Evolutionary conservation across 2,888 invertebrate genomes (phyloP).

Genomic region (Melipona beecheii): DNA sequence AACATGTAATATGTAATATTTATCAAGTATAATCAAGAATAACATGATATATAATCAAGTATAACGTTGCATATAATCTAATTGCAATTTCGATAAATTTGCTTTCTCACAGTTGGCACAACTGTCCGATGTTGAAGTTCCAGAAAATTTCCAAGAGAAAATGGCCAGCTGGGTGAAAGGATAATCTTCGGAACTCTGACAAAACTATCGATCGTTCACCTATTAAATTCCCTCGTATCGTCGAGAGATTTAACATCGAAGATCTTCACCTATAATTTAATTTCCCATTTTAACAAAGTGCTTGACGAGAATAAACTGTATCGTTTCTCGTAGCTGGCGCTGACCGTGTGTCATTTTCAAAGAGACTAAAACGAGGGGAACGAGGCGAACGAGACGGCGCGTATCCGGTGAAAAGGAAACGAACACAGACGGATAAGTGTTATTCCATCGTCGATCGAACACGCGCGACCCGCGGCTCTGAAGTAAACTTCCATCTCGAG

Average conservation of each 20-base stretch:
- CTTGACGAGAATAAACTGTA: background rate
- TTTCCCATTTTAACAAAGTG: background rate
- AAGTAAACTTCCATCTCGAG: constrained; percentile 27
- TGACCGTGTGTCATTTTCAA: background rate
- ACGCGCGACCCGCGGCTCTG: constrained; percentile 33
- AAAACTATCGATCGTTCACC: background rate
- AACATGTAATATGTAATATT: too few species aligned
- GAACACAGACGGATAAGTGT: constrained; percentile 16
- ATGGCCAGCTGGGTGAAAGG: background rate
- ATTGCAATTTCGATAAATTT: too few species aligned
- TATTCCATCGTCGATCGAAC: constrained; percentile 20
- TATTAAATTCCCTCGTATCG: background rate
- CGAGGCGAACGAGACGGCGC: background rate
- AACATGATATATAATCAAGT: too few species aligned
- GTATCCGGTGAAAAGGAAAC: constrained; percentile 23
- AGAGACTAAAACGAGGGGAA: background rate
- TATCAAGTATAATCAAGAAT: too few species aligned
- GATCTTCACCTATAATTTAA: background rate
- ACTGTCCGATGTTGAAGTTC: background rate
- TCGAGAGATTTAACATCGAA: background rate
- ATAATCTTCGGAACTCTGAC: background rate
- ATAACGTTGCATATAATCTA: too few species aligned
- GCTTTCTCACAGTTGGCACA: background rate
- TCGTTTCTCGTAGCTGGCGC: background rate
- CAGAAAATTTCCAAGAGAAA: background rate